phyloP scores from a whole-genome alignment of 2,888 invertebrate species.

The Drosophila ezoana region DNA sequence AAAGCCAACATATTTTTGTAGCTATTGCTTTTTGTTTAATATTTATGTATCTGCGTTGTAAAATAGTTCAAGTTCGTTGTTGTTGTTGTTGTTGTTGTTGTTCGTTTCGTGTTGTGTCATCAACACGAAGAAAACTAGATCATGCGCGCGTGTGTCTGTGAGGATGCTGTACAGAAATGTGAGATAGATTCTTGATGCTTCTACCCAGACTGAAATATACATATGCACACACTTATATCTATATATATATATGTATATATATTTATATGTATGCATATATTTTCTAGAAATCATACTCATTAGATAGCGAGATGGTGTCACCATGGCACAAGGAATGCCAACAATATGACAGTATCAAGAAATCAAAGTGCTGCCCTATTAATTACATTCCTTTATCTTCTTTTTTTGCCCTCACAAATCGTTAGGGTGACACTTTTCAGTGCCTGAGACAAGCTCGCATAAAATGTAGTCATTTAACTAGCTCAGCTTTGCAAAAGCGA shows the following conservation, averaged over 20 bases:
- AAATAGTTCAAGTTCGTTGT: slow-evolving; percentile 73
- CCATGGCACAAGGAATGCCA: slow-evolving; percentile 5
- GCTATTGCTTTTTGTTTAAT: slow-evolving; percentile 23
- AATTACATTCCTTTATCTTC: not conserved
- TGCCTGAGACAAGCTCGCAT: too few relatives aligned
- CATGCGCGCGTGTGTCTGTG: slow-evolving; percentile 21
- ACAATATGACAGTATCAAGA: slow-evolving; percentile 5
- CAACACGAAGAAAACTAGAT: slow-evolving; percentile 47
- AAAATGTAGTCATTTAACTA: too few relatives aligned
- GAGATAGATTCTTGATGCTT: slow-evolving; percentile 17
- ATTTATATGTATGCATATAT: too few relatives aligned
- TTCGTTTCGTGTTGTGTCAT: slow-evolving; percentile 46
- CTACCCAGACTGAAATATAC: not conserved
- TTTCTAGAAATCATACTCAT: slow-evolving; percentile 15
- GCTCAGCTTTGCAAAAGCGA: too few relatives aligned
- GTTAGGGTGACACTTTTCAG: not conserved
- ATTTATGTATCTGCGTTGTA: slow-evolving; percentile 52
- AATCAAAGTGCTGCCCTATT: slow-evolving; percentile 1
- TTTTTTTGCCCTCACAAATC: not conserved
- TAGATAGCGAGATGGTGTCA: slow-evolving; percentile 24
- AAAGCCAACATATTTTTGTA: slow-evolving; percentile 17
- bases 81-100: slow-evolving; percentile 28
- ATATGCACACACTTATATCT: not conserved
- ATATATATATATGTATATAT: not conserved
- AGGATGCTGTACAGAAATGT: slow-evolving; percentile 21